Conservation (phyloP, 1,140 invertebrate genomes). For the Lucilia sericata region DNA sequence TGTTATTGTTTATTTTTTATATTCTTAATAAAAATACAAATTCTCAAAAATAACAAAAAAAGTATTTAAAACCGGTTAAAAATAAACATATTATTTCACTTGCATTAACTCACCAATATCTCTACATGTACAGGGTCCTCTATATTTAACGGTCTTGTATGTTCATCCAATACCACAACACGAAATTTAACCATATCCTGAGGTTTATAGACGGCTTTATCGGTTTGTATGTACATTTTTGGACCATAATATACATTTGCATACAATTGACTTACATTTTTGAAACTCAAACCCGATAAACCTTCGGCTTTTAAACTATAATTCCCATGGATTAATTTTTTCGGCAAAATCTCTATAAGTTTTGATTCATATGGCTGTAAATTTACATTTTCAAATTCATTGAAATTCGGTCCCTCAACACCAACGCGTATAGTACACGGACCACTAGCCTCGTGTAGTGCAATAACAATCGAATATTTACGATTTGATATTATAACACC, state of each 20-base stretch:
- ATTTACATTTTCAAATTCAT: slow-evolving; percentile 69
- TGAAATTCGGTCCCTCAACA: slow-evolving; percentile 78
- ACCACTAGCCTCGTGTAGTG: slow-evolving; percentile 71
- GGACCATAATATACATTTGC: slow-evolving; percentile 85
- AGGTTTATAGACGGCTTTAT: slow-evolving; percentile 94
- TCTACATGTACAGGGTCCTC: slow-evolving; percentile 52
- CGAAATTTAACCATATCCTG: slow-evolving; percentile 86
- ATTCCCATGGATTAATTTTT: slow-evolving; percentile 79
- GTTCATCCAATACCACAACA: slow-evolving; percentile 82
- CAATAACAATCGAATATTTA: slow-evolving; percentile 85
- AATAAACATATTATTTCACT: background rate
- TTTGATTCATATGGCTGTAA: slow-evolving; percentile 61
- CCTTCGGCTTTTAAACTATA: slow-evolving; percentile 83
- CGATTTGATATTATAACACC: slow-evolving; percentile 84
- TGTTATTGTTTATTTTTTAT: no score
- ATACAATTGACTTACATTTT: slow-evolving; percentile 77
- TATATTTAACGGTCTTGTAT: slow-evolving; percentile 75
- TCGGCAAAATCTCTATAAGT: slow-evolving; percentile 74
- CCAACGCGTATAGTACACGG: slow-evolving; percentile 78
- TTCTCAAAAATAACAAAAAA: no score
- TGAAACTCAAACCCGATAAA: slow-evolving; percentile 79
- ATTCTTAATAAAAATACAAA: no score
- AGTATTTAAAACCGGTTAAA: no score
- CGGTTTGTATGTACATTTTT: slow-evolving; percentile 93
- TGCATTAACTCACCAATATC: slow-evolving; percentile 49